Conservation (phyloP, 2,888 invertebrate species). For the Sesia apiformis region DNA sequence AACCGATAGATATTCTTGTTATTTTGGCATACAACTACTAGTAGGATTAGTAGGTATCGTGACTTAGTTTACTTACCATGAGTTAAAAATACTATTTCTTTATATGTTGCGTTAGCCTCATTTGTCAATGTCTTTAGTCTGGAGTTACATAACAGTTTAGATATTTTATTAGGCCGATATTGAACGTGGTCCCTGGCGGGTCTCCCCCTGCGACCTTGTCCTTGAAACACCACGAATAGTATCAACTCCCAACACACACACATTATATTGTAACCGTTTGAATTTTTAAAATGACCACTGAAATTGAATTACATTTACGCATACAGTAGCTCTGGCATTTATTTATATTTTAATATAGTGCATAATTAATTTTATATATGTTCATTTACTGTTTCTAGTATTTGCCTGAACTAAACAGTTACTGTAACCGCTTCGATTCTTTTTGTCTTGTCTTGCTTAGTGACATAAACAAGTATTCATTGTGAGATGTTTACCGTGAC, state of each 20-base stretch:
- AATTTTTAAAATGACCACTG: background rate
- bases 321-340: no score
- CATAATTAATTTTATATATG: no score
- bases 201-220: constrained; percentile 13
- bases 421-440: constrained; percentile 9
- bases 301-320: no score
- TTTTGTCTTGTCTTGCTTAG: constrained; percentile 31
- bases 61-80: background rate
- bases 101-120: constrained; percentile 1
- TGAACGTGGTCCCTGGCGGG: constrained; percentile 7
- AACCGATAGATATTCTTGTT: no score
- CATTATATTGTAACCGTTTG: background rate
- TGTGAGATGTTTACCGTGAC: constrained; percentile 59
- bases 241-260: background rate
- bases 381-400: background rate
- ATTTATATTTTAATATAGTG: no score
- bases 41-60: background rate
- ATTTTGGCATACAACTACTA: no score
- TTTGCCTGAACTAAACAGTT: constrained; percentile 3
- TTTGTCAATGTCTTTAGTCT: constrained; percentile 5
- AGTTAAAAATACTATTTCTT: background rate
- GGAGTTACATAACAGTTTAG: constrained; percentile 8
- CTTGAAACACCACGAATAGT: constrained; percentile 11
- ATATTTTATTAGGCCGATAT: constrained; percentile 6
- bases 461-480: constrained; percentile 39